Evolutionary conservation across 2,888 invertebrate species (phyloP), one percentile per base, ranked within the genome.

Genomic region (Pristionchus arcanus): DNA sequence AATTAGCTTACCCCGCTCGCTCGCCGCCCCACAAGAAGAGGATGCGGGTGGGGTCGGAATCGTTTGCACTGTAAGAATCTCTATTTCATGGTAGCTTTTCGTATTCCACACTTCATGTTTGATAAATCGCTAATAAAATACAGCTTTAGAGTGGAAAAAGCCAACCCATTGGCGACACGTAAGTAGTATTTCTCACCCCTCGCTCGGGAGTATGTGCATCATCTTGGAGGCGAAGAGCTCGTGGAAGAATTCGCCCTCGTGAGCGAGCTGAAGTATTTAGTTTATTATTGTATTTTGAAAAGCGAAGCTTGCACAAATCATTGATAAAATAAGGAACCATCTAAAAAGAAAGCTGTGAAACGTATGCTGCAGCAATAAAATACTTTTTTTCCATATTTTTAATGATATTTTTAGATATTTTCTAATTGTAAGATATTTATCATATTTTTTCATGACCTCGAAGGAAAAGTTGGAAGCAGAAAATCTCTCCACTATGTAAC

Each of bases 231-330:
- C 28, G 81, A 81, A 81, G 1, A 81, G 28, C 49, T 81, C 81
- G 49, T 81, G 81, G 81, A 81, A 81, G 28, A 81, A n/a, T 28
- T 81, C 53, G 28, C 49, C 81, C 34, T 81, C 81, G 81, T 81
- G 81, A 42, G 77, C 77, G 37, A 77, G 13, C 77, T 77, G 25
- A 5, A 77, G 9, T 42, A 63, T 63, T 63, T 59, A 7, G 2
- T 25, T 21, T 59, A 9, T 13, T 59, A 2, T 59, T 3, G 16
- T n/a, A n/a, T n/a, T n/a, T n/a, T n/a, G n/a, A n/a, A n/a, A n/a
- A n/a, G n/a, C n/a, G n/a, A n/a, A n/a, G n/a, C n/a, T 21, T 59
- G 59, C 59, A 25, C 19, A 9, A 25, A n/a, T n/a, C n/a, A n/a
- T n/a, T n/a, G n/a, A n/a, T n/a, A n/a, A n/a, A n/a, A n/a, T n/a